Evolutionary conservation across 2,888 invertebrate genomes (phyloP), one percentile per base, ranked within the genome.

Genomic region (Sesia bembeciformis): DNA sequence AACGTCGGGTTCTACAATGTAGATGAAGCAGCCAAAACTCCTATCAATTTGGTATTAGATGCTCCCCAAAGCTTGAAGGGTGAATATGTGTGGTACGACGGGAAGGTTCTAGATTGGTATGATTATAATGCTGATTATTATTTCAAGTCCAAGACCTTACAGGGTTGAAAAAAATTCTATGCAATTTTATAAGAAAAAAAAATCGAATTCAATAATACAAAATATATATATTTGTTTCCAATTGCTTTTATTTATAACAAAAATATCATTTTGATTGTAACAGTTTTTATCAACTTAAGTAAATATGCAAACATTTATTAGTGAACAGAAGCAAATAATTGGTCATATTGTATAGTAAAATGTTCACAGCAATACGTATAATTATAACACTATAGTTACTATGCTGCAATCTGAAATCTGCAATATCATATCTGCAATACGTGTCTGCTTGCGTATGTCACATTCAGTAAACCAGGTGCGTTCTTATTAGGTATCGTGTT

Each of bases 21-120:
- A 4, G 93, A 92, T 39, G 77, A 90, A 66, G 91, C 91, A 5
- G 92, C 93, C 0, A 79, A 81, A 56, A 90, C 91, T 1, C 90
- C 92, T 0, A 58, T 91, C 0, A 90, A 90, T 62, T 63, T 91
- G 67, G 93, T 90, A 51, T 81, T 91, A 4, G 74, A 83, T 71
- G 81, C 93, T 67, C 81, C 88, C 3, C 64, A 76, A 4, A 72
- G 74, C 4, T 80, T 93, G n/a, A 90, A 90, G 61, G 94, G 94
- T 3, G 83, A 90, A 39, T 94, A 91, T 64, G 78, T 94, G n/a
- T 94, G 94, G 94, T 74, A 70, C 51, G 91, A 93, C 62, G 82
- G 81, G 40, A 70, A 68, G 39, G 77, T 92, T 4, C 72, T 91
- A 0, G 91, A 93, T 65, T 94, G 93, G 94, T 79, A 70, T 42